Conservation (phyloP, 2,888 invertebrate genomes). For the Podotricha telesiphe region DNA sequence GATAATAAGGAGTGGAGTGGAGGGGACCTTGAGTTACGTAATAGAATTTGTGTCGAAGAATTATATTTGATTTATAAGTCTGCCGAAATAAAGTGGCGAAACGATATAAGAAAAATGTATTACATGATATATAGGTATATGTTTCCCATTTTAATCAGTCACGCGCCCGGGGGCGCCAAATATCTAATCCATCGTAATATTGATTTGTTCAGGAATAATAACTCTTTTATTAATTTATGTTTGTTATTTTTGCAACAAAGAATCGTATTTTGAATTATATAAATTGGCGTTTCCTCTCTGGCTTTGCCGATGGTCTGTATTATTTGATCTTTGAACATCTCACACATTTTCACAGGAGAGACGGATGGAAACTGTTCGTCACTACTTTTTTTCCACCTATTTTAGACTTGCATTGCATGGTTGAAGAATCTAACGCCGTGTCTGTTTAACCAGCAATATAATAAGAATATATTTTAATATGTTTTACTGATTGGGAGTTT, state of each 20-base stretch:
- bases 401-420: too few species aligned
- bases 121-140: background rate
- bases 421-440: too few species aligned
- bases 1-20: too few species aligned
- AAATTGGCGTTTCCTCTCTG: background rate
- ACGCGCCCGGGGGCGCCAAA: background rate
- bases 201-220: background rate
- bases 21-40: too few species aligned
- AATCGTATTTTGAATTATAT: background rate
- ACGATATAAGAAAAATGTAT: conserved; percentile 5
- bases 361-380: too few species aligned
- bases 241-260: background rate
- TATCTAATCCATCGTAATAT: background rate
- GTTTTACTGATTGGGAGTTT: too few species aligned
- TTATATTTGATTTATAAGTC: background rate
- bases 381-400: too few species aligned
- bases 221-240: background rate
- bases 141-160: background rate
- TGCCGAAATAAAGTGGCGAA: background rate
- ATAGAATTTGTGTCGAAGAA: background rate
- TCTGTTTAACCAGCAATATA: too few species aligned
- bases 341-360: too few species aligned
- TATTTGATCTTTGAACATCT: too few species aligned
- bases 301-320: too few species aligned
- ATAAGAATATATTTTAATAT: too few species aligned